Evolutionary conservation across 2,113 vertebrate species (phyloP).

Genomic region (Phocoena phocoena): DNA sequence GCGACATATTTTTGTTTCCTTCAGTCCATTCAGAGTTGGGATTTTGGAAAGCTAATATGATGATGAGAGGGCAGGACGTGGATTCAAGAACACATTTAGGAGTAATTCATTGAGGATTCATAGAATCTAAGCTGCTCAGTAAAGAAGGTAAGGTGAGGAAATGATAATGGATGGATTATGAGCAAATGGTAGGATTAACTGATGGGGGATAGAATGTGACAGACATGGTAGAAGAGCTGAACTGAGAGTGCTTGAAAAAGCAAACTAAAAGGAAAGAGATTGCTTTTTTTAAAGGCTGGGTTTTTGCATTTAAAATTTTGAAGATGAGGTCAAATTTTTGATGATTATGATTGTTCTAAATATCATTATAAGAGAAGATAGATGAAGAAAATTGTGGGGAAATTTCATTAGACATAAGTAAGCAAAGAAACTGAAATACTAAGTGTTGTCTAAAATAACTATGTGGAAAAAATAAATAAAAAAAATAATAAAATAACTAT

Average conservation of each 20-base stretch:
- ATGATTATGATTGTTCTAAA: neutral
- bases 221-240: neutral
- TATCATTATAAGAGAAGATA: neutral
- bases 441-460: neutral
- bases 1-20: neutral
- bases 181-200: neutral
- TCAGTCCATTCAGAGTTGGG: neutral
- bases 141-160: neutral
- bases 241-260: neutral
- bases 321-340: neutral
- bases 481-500: neutral
- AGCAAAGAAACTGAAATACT: neutral
- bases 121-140: neutral
- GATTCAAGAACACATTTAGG: neutral
- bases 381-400: neutral
- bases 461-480: no score
- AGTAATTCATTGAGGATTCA: neutral
- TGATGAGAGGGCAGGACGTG: fast-evolving
- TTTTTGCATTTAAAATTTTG: neutral
- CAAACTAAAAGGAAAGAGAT: neutral
- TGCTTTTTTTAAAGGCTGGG: neutral
- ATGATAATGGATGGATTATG: neutral
- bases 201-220: neutral
- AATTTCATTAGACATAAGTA: neutral
- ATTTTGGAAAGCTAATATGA: neutral